These are phyloP conservation scores for Hippocampus comes DNA, from an alignment of 2,113 vertebrate species.

Conservation along the genomic window DNA sequence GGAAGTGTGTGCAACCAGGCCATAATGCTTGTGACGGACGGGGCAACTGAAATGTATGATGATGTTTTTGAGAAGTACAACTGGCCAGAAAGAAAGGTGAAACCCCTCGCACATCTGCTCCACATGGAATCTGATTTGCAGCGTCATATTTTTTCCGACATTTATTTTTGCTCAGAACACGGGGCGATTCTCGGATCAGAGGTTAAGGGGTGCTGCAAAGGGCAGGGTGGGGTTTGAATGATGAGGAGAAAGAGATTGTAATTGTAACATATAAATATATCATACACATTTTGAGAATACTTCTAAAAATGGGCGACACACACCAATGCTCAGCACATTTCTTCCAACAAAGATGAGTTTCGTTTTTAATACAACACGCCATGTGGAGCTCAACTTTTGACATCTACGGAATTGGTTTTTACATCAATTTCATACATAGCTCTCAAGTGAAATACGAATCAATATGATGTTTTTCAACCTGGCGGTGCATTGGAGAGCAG, in stretches of 20 bases:
- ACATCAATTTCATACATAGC: conserved; percentile 33
- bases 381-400: conserved; percentile 34
- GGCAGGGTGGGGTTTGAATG: no score
- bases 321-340: conserved; percentile 19
- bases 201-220: no score
- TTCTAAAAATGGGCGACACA: no score
- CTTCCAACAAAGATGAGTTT: conserved; percentile 12
- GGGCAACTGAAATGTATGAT: conserved; percentile 90
- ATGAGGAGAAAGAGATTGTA: no score
- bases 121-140: background rate
- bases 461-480: conserved; percentile 32
- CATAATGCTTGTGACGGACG: conserved; percentile 96
- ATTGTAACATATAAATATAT: no score
- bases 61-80: conserved; percentile 93
- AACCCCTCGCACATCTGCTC: conserved; percentile 19
- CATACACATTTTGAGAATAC: no score
- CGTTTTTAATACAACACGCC: conserved; percentile 27
- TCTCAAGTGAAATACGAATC: conserved; percentile 31
- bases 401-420: conserved; percentile 50
- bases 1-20: conserved; percentile 96
- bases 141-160: background rate
- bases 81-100: conserved; percentile 94
- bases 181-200: no score
- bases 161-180: conserved; percentile 18
- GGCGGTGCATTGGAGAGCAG: conserved; percentile 32